Base-by-base conservation (phyloP, 2,113 vertebrate species). In the Typhlomys cinereus region DNA sequence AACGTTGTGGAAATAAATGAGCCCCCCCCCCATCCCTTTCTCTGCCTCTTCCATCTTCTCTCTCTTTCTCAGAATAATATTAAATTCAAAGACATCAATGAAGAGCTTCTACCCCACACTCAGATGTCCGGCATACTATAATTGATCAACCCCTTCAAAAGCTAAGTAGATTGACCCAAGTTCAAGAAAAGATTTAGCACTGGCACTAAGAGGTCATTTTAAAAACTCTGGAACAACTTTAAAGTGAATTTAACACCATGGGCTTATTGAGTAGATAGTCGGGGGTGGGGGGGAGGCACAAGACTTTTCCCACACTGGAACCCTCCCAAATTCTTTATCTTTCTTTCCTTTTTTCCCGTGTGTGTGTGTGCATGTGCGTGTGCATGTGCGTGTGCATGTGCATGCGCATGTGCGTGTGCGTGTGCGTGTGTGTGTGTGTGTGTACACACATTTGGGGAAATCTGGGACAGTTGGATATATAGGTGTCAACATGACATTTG, bases 181-280 rank as follows among this genome's bases (percentile, higher is more conserved):
- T 96, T 97, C 90, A 90, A 90, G 94, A 96, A 79, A 94, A 69
- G 61, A 95, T 96, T 97, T 96, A 95, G 89, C 93, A 96, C 93
- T 95, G 69, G 70, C 85, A 95, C 57, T 59, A 88, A 88, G 76
- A 91, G n/a, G 34, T 91, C 17, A 89, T 93, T 82, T 95, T 86
- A 87, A 89, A 52, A 94, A 94, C 94, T 91, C 0, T 88, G 27
- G 14, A 48, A 90, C 81, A 95, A 29, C 2, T 31, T 64, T 50
- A 73, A 29, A 7, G 7, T 89, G 18, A 74, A 79, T 11, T 25
- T 46, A 61, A 70, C 5, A 71, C 15, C 12, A 71, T 67, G 31
- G 69, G 39, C 3, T 31, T 52, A 13, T 14, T 52, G 48, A 75
- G 93, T 71, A 39, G 6, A 31, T 34, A 46, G 1, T 1, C 69